A percentile compares a stretch with the other conserved stretches of the same genome.
Evolutionary conservation across 2,888 invertebrate species (phyloP).

Genomic region (Dasypogon diadema): DNA sequence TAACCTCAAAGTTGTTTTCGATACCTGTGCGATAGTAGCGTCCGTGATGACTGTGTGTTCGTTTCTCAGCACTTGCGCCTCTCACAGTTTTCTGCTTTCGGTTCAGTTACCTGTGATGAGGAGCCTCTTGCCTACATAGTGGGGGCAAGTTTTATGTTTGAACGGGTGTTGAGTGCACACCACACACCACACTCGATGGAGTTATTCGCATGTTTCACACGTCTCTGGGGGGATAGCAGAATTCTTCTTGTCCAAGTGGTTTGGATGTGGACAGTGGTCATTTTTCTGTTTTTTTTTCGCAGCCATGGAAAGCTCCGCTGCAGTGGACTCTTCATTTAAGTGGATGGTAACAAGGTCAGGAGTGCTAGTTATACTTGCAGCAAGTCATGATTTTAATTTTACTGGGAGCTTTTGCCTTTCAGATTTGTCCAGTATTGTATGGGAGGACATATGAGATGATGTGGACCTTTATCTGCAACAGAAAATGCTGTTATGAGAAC

Average conservation of each 20-base stretch:
- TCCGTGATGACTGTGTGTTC: background rate
- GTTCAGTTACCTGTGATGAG: slow-evolving; percentile 1
- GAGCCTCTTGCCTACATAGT: background rate
- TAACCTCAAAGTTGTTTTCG: background rate
- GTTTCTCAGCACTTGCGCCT: background rate
- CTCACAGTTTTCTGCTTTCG: background rate
- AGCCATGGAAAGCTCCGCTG: background rate
- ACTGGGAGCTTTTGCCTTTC: too few species aligned
- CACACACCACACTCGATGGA: background rate
- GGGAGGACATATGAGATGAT: too few species aligned
- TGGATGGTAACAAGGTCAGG: background rate
- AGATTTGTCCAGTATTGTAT: too few species aligned
- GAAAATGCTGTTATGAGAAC: too few species aligned
- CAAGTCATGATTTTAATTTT: too few species aligned
- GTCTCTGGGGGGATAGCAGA: background rate
- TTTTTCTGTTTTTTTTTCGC: background rate
- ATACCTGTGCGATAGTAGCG: background rate
- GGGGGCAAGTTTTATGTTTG: too few species aligned
- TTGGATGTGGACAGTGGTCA: background rate
- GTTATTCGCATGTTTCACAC: background rate
- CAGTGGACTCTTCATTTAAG: background rate
- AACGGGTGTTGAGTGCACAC: background rate
- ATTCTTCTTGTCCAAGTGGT: background rate
- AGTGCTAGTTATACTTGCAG: background rate
- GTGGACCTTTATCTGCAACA: too few species aligned